These are phyloP conservation scores for Calliopum simillimum DNA, from an alignment of 2,888 invertebrate species.

Conservation along the genomic window DNA sequence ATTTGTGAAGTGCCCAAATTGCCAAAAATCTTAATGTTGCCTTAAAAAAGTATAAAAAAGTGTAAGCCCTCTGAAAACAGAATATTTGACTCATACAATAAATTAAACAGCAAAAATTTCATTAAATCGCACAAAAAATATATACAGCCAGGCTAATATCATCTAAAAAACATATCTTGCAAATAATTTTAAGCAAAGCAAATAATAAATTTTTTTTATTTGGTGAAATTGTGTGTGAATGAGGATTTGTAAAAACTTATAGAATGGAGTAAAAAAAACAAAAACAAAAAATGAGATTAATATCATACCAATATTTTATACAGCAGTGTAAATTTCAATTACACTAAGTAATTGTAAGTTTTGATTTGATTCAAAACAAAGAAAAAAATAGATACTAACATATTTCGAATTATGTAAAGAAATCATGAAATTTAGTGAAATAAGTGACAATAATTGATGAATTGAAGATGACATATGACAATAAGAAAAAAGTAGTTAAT, in stretches of 20 bases:
- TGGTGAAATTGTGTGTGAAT: slow-evolving; percentile 50
- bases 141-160: slow-evolving; percentile 67
- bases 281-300: neutral
- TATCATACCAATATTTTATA: too few species aligned
- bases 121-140: slow-evolving; percentile 26
- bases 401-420: slow-evolving; percentile 35
- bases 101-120: neutral
- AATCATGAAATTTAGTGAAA: slow-evolving; percentile 41
- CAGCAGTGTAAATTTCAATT: too few species aligned
- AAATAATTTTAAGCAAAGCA: slow-evolving; percentile 61
- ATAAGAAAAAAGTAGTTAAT: slow-evolving; percentile 50
- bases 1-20: too few species aligned
- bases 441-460: slow-evolving; percentile 44
- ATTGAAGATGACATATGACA: slow-evolving; percentile 53
- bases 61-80: too few species aligned
- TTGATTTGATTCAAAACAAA: slow-evolving; percentile 38
- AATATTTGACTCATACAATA: too few species aligned
- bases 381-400: slow-evolving; percentile 22
- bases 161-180: slow-evolving; percentile 68
- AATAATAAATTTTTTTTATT: slow-evolving; percentile 31
- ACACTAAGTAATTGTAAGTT: slow-evolving; percentile 17
- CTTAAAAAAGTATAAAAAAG: too few species aligned
- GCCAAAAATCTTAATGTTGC: too few species aligned
- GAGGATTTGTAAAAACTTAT: slow-evolving; percentile 20
- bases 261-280: neutral